Conservation (phyloP, 2,888 invertebrate genomes). For the Heliconius charithonia region DNA sequence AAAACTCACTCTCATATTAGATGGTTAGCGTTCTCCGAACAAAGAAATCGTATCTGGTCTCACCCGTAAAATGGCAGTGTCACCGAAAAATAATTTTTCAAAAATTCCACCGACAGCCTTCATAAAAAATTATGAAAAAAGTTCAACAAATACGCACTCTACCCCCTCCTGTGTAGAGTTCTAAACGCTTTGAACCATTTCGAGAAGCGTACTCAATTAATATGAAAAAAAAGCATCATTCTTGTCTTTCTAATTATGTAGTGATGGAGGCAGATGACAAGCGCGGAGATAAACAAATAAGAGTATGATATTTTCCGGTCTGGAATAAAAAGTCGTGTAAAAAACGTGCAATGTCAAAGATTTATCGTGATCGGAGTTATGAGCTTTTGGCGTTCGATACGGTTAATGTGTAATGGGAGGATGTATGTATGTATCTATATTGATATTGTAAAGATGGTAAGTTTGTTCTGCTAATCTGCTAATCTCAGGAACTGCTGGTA, state of each 20-base stretch:
- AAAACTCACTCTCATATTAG: not conserved
- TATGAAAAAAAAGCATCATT: constrained; percentile 69
- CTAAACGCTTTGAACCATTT: not conserved
- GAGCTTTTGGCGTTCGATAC: constrained; percentile 49
- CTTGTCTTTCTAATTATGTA: constrained; percentile 78
- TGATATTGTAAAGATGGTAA: not conserved
- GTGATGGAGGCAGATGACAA: constrained; percentile 75
- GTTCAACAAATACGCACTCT: constrained; percentile 42
- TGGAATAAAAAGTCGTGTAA: constrained; percentile 52
- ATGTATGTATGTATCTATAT: not conserved
- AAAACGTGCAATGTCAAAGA: constrained; percentile 55
- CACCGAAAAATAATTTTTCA: constrained; percentile 73
- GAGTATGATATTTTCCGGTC: constrained; percentile 74
- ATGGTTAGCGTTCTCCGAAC: constrained; percentile 9
- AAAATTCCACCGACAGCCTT: constrained; percentile 61
- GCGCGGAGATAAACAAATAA: constrained; percentile 78
- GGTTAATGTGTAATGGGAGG: constrained; percentile 6
- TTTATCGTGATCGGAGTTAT: constrained; percentile 58
- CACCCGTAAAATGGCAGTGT: constrained; percentile 69
- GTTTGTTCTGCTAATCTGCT: not conserved
- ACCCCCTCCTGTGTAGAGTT: not conserved
- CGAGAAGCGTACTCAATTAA: constrained; percentile 69
- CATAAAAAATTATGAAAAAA: constrained; percentile 53
- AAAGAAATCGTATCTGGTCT: constrained; percentile 49
- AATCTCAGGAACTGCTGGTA: not conserved